These are phyloP conservation scores for Nesogale talazaci DNA, from an alignment of 2,113 vertebrate species.

Conservation along the genomic window DNA sequence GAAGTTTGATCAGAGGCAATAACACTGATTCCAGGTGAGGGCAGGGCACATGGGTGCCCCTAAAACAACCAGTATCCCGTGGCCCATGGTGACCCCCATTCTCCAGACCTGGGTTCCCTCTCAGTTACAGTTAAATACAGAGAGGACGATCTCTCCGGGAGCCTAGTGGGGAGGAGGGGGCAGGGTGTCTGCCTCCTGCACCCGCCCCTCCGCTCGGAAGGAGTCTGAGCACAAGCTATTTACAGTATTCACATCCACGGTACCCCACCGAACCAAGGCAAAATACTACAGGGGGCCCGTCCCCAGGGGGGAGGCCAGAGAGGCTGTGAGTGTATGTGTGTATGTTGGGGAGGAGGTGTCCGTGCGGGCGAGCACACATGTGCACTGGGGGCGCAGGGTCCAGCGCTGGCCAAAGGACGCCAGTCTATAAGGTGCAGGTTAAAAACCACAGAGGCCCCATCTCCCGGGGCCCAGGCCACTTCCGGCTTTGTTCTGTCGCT, in stretches of 20 bases:
- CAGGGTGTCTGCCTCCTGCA: slow-evolving; percentile 64
- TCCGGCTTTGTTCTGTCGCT: slow-evolving; percentile 44
- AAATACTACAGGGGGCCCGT: slow-evolving; percentile 89
- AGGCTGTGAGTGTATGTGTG: slow-evolving; percentile 82
- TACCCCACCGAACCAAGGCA: slow-evolving; percentile 91
- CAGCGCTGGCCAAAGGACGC: slow-evolving; percentile 77
- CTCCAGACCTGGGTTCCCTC: slow-evolving; percentile 62
- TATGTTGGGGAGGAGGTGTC: slow-evolving; percentile 72
- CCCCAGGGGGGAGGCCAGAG: slow-evolving; percentile 59
- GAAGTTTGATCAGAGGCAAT: slow-evolving; percentile 84
- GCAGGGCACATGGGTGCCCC: slow-evolving; percentile 73
- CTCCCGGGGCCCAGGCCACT: slow-evolving; percentile 57
- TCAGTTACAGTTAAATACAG: slow-evolving; percentile 81
- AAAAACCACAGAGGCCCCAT: slow-evolving; percentile 83
- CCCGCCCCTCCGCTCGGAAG: slow-evolving; percentile 57
- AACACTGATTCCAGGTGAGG: slow-evolving; percentile 86
- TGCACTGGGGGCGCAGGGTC: slow-evolving; percentile 80
- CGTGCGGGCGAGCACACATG: slow-evolving; percentile 79
- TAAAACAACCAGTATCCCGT: slow-evolving; percentile 76
- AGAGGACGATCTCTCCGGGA: slow-evolving; percentile 66
- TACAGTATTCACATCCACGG: slow-evolving; percentile 98
- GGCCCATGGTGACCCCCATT: slow-evolving; percentile 61
- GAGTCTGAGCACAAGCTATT: slow-evolving; percentile 84
- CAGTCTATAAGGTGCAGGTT: slow-evolving; percentile 92
- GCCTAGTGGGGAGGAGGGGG: slow-evolving; percentile 48